Evolutionary conservation across 2,797 vertebrate species (phyloP).

Genomic region (Borostomias antarcticus): DNA sequence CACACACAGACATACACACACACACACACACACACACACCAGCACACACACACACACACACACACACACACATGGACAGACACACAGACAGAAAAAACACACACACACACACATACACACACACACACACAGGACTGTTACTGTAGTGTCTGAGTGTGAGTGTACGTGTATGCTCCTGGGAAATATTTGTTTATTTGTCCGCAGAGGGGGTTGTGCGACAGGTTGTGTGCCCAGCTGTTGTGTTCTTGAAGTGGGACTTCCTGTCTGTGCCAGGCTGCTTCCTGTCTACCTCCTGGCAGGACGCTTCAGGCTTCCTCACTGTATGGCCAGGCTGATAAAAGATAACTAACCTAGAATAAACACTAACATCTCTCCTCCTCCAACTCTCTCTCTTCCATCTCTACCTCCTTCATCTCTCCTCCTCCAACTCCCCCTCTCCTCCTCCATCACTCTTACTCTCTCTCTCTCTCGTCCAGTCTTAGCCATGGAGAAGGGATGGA

Average conservation of each 20-base stretch:
- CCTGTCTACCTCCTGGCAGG: constrained; percentile 64
- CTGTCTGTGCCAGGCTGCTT: constrained; percentile 66
- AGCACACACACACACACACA: not conserved
- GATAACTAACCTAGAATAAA: constrained; percentile 12
- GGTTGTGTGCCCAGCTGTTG: constrained; percentile 33
- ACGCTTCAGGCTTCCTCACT: constrained; percentile 58
- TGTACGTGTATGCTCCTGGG: constrained; percentile 7
- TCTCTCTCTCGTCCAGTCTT: not conserved
- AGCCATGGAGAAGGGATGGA: not conserved
- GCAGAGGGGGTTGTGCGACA: constrained; percentile 16
- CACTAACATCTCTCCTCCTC: not conserved
- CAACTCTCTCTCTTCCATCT: not conserved
- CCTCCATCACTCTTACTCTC: no score
- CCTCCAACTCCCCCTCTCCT: no score
- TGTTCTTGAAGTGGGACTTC: constrained; percentile 50
- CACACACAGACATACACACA: constrained; percentile 6
- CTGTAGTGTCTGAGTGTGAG: not conserved
- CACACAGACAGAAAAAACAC: constrained; percentile 6
- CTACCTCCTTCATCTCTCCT: no score
- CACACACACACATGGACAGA: constrained; percentile 11
- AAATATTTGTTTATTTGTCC: constrained; percentile 36
- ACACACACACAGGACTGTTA: constrained; percentile 5
- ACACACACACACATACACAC: constrained; percentile 10
- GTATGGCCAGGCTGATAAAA: constrained; percentile 65
- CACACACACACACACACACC: constrained; percentile 14